Evolutionary conservation across 2,888 invertebrate species (phyloP), one percentile per base, ranked within the genome.

Genomic region (Latrodectus elegans): DNA sequence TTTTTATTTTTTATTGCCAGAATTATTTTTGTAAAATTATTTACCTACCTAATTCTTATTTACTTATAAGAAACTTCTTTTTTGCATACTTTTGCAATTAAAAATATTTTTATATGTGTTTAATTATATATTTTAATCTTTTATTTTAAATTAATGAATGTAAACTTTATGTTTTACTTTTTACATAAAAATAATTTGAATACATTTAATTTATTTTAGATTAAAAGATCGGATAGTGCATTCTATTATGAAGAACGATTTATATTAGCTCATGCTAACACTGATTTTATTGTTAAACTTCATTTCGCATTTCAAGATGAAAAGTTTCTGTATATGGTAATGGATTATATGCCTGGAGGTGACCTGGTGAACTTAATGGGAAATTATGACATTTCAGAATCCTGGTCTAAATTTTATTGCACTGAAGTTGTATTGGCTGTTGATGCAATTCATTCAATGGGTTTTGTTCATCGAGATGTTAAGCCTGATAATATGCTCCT

Each of bases 261-360:
- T 92, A 99, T 99, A 89, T 99, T 99, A 99, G 99, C 99, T 9
- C 97, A 99, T 92, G 98, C 99, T 65, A 97, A 98, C 92, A 99
- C 99, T 55, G 97, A 99, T 92, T 99, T 99, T 99, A 99, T 99
- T 91, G 97, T 99, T 53, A 97, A 38, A 92, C 94, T 99, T 89
- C 99, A 99, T 93, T 99, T 97, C 94, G 99, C 99, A 88, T 99
- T 99, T 94, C 99, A 99, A 95, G 99, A 99, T 93, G 94, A 95
- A 90, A 97, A 97, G 92, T 97, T 97, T 93, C 94, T 99, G 52
- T 99, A 99, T 92, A 99, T 99, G 99, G 99, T 99, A 52, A 99
- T 99, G 99, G 99, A 99, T 92, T 99, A 99, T 92, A 99, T 99
- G 99, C 99, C 99, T 51, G 99, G 99, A 90, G 99, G 99, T 78